A percentile compares a stretch with the other conserved stretches of the same genome.
Evolutionary conservation across 2,113 vertebrate species (phyloP).

Genomic region (Melospiza melodia): DNA sequence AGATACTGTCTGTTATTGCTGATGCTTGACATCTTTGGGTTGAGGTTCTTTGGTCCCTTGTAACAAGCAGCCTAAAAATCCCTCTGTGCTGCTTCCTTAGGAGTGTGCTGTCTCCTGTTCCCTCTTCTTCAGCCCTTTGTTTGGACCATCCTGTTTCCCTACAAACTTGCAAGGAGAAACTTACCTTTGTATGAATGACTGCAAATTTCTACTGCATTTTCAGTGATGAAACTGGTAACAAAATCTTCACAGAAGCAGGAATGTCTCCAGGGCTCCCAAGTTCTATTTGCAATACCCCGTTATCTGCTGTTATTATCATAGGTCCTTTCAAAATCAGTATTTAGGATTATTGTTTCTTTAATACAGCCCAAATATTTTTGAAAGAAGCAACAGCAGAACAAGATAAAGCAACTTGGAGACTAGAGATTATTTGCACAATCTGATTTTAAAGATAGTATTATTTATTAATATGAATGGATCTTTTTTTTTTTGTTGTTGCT

Average conservation of each 20-base stretch:
- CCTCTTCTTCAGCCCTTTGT: neutral
- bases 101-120: rapidly evolving
- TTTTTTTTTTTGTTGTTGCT: neutral
- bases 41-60: neutral
- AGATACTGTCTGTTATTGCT: neutral
- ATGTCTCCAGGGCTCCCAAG: neutral
- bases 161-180: neutral
- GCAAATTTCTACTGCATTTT: neutral
- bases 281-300: neutral
- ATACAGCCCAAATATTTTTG: neutral
- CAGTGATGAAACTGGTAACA: neutral
- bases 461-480: neutral
- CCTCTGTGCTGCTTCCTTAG: neutral
- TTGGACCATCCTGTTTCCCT: neutral
- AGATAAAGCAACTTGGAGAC: neutral
- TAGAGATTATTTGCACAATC: neutral
- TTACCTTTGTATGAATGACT: neutral
- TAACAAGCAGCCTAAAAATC: neutral
- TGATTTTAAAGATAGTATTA: neutral
- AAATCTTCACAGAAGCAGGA: neutral
- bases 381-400: neutral
- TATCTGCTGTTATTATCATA: neutral
- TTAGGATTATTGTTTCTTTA: neutral
- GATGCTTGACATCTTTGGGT: neutral
- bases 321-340: neutral